phyloP scores from a whole-genome alignment of 2,888 invertebrate species.

The Stenurella melanura region DNA sequence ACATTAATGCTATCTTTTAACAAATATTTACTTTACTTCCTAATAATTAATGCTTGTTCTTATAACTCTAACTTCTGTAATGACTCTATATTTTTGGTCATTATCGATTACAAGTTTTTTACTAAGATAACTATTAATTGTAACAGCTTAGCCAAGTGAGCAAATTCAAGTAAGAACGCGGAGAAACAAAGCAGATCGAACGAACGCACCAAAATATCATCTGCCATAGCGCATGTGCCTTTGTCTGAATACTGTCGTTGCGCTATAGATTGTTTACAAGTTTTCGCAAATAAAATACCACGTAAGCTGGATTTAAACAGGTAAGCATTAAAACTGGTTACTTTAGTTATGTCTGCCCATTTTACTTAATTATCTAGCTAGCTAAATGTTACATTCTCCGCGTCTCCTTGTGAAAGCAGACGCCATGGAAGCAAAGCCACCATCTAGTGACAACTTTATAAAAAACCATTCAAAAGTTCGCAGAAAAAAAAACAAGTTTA shows the following conservation, averaged over 20 bases:
- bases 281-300: background rate
- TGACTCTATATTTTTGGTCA: background rate
- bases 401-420: background rate
- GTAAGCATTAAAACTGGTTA: background rate
- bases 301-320: background rate
- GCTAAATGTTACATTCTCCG: background rate
- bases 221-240: background rate
- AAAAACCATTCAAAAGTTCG: background rate
- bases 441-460: background rate
- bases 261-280: background rate
- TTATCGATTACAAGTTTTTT: background rate
- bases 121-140: background rate
- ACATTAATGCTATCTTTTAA: no score
- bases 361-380: background rate
- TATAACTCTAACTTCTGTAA: background rate
- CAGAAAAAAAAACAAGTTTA: background rate
- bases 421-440: background rate
- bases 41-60: no score
- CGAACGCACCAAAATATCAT: conserved; percentile 4
- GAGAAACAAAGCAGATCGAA: background rate
- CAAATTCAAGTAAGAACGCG: background rate
- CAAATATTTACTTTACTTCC: no score
- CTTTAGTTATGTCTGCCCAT: background rate
- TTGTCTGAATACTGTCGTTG: background rate
- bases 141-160: no score